Evolutionary conservation across 2,797 vertebrate genomes (phyloP).

Genomic region (Apogon hyalosoma): DNA sequence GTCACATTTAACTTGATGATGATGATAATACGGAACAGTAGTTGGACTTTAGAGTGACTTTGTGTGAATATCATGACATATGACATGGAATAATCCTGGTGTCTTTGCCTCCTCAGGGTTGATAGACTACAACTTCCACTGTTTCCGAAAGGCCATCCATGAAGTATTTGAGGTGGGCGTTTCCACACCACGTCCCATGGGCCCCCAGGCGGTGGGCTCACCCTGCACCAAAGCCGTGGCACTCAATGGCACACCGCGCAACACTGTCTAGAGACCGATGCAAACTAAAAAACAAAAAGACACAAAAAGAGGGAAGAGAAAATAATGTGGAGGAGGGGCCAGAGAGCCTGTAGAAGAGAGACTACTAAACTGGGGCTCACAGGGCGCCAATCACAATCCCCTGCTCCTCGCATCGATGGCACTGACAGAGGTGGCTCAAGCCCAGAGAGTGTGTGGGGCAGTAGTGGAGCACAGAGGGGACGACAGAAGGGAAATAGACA

Average conservation of each 20-base stretch:
- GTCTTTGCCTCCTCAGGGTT: constrained; percentile 84
- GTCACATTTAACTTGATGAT: no score
- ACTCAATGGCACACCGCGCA: constrained; percentile 95
- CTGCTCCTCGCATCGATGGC: constrained; percentile 57
- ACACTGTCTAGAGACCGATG: constrained; percentile 87
- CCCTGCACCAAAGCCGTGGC: constrained; percentile 92
- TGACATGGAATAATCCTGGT: neutral
- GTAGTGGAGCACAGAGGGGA: constrained; percentile 43
- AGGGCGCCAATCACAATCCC: constrained; percentile 56
- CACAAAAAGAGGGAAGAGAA: constrained; percentile 46
- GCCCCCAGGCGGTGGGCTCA: constrained; percentile 85
- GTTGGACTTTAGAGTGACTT: neutral
- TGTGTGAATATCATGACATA: neutral
- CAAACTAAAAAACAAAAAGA: constrained; percentile 39
- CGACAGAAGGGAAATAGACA: constrained; percentile 62
- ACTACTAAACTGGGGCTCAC: constrained; percentile 64
- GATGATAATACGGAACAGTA: no score
- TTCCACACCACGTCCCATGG: constrained; percentile 86
- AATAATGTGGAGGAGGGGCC: constrained; percentile 42
- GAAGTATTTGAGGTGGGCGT: constrained; percentile 98
- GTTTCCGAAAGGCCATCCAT: constrained; percentile 99
- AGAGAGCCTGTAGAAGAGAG: constrained; percentile 68
- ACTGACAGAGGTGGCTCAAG: constrained; percentile 38
- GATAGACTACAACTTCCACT: constrained; percentile 99
- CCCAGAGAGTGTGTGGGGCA: constrained; percentile 35